Percentiles rank a stretch among this genome's conserved stretches.
phyloP scores from a whole-genome alignment of 2,888 invertebrate species.

The Drosophila ustulata region DNA sequence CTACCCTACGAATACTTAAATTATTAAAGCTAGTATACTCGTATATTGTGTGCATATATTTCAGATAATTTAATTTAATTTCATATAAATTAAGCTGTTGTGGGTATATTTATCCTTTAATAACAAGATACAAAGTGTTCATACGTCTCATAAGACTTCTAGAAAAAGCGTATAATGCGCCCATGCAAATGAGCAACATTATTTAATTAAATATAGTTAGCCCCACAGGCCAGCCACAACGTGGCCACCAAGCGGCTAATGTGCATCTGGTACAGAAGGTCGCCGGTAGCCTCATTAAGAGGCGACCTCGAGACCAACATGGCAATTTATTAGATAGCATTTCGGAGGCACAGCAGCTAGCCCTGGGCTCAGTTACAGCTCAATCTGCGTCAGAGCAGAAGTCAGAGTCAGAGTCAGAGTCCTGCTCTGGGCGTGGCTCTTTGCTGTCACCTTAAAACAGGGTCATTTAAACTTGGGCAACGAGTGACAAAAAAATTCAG shows the following conservation, averaged over 20 bases:
- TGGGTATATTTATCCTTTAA: background rate
- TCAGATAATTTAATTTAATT: background rate
- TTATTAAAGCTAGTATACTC: background rate
- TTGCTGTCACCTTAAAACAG: constrained; percentile 48
- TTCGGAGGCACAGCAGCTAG: constrained; percentile 17
- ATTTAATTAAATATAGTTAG: constrained; percentile 64
- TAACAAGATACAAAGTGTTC: background rate
- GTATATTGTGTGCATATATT: background rate
- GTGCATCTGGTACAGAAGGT: constrained; percentile 24
- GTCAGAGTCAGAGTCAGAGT: constrained; percentile 22
- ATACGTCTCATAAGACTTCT: background rate
- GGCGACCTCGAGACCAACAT: constrained; percentile 30
- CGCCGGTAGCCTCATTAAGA: constrained; percentile 49
- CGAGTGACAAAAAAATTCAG: constrained; percentile 10
- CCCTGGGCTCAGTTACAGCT: constrained; percentile 27
- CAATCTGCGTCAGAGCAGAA: constrained; percentile 49
- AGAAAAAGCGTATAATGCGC: constrained; percentile 1
- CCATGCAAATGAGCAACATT: constrained; percentile 60
- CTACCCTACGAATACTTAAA: background rate
- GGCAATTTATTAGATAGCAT: constrained; percentile 44
- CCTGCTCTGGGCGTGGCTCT: constrained; percentile 12
- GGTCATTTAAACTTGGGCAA: constrained; percentile 58
- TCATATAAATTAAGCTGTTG: background rate
- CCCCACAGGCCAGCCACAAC: constrained; percentile 27
- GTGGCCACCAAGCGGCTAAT: constrained; percentile 34